phyloP scores from a whole-genome alignment of 2,797 vertebrate species.

The Parauchenoglanis punctatus region DNA sequence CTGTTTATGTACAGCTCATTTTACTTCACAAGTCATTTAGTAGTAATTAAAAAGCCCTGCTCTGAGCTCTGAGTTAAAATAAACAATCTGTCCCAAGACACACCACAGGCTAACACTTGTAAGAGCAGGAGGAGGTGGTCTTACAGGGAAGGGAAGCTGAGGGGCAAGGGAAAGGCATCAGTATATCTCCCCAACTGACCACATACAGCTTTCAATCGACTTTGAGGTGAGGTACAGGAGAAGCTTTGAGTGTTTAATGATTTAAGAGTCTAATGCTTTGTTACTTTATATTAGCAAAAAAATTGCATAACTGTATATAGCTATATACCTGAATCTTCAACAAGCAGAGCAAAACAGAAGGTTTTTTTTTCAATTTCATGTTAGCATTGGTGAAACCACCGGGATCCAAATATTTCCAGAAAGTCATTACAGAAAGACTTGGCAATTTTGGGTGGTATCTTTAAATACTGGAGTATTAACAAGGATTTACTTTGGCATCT shows the following conservation, averaged over 20 bases:
- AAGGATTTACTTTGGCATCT: not conserved
- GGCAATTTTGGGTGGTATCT: not conserved
- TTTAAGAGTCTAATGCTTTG: not conserved
- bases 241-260: not conserved
- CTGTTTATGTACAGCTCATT: slow-evolving; percentile 15
- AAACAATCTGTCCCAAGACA: slow-evolving; percentile 53
- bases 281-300: not conserved
- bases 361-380: not conserved
- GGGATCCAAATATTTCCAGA: not conserved
- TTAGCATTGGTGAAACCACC: not conserved
- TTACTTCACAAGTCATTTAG: slow-evolving; percentile 25
- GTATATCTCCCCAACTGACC: slow-evolving; percentile 48
- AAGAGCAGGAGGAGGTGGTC: slow-evolving; percentile 27
- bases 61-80: slow-evolving; percentile 47
- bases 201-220: slow-evolving; percentile 39
- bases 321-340: not conserved
- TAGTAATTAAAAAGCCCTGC: slow-evolving; percentile 31
- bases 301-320: not conserved
- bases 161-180: slow-evolving; percentile 57
- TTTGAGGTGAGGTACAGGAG: not conserved
- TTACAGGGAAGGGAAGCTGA: slow-evolving; percentile 36
- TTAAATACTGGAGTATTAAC: not conserved
- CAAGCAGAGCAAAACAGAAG: slow-evolving; percentile 10
- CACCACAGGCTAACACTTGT: slow-evolving; percentile 68
- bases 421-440: slow-evolving; percentile 9